These are phyloP conservation scores for Cephalopholis sonnerati DNA, from an alignment of 2,113 vertebrate species.

Conservation along the genomic window DNA sequence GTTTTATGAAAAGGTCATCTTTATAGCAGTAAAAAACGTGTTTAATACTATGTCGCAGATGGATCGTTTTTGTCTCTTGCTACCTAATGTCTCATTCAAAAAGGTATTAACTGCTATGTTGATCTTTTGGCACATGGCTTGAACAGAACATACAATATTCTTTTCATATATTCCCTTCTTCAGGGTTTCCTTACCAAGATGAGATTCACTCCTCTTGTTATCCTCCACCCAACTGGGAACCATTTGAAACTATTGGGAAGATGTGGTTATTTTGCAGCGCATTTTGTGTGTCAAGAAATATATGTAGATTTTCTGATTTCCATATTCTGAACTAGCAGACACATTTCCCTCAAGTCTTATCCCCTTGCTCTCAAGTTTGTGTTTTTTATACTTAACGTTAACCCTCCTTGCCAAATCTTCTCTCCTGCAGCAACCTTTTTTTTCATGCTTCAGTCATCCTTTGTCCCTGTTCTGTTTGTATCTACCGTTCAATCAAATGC, in stretches of 20 bases:
- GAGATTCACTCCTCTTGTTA: too few relatives aligned
- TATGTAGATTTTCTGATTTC: constrained; percentile 5
- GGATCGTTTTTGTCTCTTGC: neutral
- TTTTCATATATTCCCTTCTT: neutral
- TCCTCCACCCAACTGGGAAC: too few relatives aligned
- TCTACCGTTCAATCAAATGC: neutral
- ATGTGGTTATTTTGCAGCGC: constrained; percentile 19
- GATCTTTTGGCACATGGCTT: neutral
- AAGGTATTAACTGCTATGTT: neutral
- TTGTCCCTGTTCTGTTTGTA: neutral
- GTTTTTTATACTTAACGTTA: neutral
- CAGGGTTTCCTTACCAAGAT: too few relatives aligned
- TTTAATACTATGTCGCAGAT: neutral
- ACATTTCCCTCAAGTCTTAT: neutral
- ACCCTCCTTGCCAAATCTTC: constrained; percentile 9
- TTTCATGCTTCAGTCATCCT: neutral
- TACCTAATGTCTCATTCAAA: neutral
- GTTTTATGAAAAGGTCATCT: too few relatives aligned
- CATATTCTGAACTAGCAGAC: constrained; percentile 4
- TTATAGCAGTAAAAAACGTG: too few relatives aligned
- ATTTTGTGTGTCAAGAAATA: neutral
- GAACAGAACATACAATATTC: neutral
- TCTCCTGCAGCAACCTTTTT: neutral
- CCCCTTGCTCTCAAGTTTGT: neutral
- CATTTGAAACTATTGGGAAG: neutral